Conservation (phyloP, 1,140 invertebrate genomes). For the Caerostris extrusa region DNA sequence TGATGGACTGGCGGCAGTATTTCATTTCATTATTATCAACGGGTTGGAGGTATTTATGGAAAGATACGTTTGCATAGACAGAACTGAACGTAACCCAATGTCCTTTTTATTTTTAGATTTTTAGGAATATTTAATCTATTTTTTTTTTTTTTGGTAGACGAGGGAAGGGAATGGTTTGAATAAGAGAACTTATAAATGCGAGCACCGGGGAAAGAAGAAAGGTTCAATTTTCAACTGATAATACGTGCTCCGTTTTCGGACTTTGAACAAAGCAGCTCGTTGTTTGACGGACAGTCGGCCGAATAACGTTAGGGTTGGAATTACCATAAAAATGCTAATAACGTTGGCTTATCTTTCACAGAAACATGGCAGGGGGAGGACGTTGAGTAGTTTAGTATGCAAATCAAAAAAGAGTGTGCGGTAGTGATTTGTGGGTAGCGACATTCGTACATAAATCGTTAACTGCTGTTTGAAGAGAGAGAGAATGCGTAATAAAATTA, state of each 20-base stretch:
- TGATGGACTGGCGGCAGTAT: slow-evolving; percentile 25
- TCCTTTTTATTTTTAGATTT: slow-evolving; percentile 13
- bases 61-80: slow-evolving; percentile 35
- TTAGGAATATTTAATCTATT: slow-evolving; percentile 8
- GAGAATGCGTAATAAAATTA: not conserved
- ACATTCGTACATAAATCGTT: not conserved
- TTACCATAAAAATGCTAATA: slow-evolving; percentile 50
- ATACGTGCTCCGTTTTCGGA: not conserved
- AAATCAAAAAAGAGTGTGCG: slow-evolving; percentile 3
- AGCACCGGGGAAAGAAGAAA: not conserved
- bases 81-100: not conserved
- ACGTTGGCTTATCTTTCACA: slow-evolving; percentile 19
- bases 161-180: not conserved
- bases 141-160: not conserved
- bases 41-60: slow-evolving; percentile 7
- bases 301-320: slow-evolving; percentile 21
- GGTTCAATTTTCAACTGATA: slow-evolving; percentile 24
- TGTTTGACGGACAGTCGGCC: slow-evolving; percentile 42
- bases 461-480: not conserved
- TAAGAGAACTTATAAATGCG: not conserved
- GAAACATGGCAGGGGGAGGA: slow-evolving; percentile 24
- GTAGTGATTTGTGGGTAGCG: slow-evolving; percentile 18
- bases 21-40: slow-evolving; percentile 65
- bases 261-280: not conserved
- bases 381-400: slow-evolving; percentile 19